Base-by-base conservation (phyloP, 2,888 invertebrate genomes). In the Agonopterix subpropinquella region DNA sequence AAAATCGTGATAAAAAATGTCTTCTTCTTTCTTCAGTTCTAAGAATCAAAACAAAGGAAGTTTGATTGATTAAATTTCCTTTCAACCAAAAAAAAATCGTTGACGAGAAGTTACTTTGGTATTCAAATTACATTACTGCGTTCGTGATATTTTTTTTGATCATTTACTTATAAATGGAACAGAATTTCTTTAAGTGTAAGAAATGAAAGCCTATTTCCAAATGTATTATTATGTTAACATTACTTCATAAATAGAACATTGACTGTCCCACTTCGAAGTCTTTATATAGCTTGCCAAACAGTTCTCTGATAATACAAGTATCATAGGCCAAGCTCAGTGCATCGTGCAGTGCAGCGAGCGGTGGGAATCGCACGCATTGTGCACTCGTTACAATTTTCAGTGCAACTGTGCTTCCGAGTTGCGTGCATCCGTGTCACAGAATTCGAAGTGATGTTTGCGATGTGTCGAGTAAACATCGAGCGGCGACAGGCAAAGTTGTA, bases 381-480 rank as follows among this genome's bases (percentile, higher is more conserved):
- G 43, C 47, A 48, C 18, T 11, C 36, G 15, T n/a, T n/a, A 28
- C 8, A 41, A 46, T 41, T 5, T 13, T 28, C 18, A 28, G 28
- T 28, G 28, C 28, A 28, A 28, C 42, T 11, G 15, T 44, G 15
- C 41, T 45, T n/a, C 47, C 28, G 18, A 28, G 51, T 46, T 47
- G 44, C 49, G 55, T 56, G 49, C 48, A 43, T 49, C 43, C 36
- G 43, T 53, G 50, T 51, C 48, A 18, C 47, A 47, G 52, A 52
- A 51, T 54, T 50, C 43, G 43, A 52, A 54, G 57, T 57, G 59
- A 61, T 64, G 65, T 68, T 70, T 67, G 64, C 60, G 47, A 66
- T 70, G 62, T 64, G 64, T 61, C 60, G 56, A 49, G 63, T 67
- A 70, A 74, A 73, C 64, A 67, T 51, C 55, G 53, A 44, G 47